Conservation (phyloP, 2,888 invertebrate genomes). For the Calliphora vomitoria region DNA sequence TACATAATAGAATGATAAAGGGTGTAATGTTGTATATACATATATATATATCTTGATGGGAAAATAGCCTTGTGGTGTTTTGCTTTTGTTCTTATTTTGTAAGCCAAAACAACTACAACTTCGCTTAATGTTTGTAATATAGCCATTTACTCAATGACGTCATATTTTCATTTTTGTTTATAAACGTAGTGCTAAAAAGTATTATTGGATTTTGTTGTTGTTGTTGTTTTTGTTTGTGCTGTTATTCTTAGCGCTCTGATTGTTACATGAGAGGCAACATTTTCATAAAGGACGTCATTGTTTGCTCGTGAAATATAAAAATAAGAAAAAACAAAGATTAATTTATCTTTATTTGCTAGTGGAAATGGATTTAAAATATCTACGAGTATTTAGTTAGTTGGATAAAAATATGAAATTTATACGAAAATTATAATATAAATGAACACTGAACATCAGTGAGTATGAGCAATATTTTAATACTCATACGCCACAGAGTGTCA, state of each 20-base stretch:
- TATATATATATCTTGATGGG: background rate
- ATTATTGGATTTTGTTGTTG: background rate
- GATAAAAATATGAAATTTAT: too few species aligned
- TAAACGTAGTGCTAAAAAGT: conserved; percentile 18
- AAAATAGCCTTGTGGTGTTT: conserved; percentile 18
- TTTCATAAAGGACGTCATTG: conserved; percentile 51
- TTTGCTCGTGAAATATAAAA: conserved; percentile 14
- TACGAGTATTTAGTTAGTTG: too few species aligned
- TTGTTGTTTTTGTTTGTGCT: background rate
- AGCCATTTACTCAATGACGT: conserved; percentile 52
- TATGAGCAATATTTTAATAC: conserved; percentile 17
- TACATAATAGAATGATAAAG: background rate
- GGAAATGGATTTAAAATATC: background rate
- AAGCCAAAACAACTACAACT: background rate
- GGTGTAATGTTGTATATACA: background rate
- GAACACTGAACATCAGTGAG: background rate
- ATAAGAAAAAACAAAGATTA: background rate
- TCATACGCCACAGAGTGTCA: background rate
- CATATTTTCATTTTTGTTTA: conserved; percentile 30
- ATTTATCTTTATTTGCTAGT: background rate
- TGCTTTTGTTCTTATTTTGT: background rate
- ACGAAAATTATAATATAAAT: background rate
- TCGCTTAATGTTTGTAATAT: conserved; percentile 31
- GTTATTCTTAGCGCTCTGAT: conserved; percentile 44
- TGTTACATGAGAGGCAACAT: conserved; percentile 19